Conservation (phyloP, 2,888 invertebrate genomes). For the Chrysolina americana region DNA sequence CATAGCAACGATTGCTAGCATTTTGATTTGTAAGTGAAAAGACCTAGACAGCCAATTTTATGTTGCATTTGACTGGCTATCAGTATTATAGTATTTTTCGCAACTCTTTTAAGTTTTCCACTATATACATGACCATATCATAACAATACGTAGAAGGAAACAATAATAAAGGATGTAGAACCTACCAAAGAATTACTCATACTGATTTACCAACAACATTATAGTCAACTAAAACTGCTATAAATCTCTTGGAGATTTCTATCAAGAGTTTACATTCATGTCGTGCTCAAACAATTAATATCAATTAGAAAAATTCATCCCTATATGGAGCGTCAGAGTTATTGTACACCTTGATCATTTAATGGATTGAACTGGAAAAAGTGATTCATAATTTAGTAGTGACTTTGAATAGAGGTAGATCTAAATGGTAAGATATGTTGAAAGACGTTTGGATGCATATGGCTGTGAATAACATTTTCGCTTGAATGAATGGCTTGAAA, state of each 20-base stretch:
- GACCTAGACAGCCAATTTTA: no score
- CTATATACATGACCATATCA: no score
- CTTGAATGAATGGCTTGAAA: background rate
- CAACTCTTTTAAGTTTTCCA: no score
- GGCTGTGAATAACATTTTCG: background rate
- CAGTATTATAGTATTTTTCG: no score
- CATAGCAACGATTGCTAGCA: no score
- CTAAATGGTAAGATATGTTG: constrained; percentile 2
- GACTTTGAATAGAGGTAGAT: constrained; percentile 5
- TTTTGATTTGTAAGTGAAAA: no score
- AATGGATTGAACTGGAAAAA: constrained; percentile 11
- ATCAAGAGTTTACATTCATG: constrained; percentile 41
- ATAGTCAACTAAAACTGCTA: constrained; percentile 13
- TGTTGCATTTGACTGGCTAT: no score
- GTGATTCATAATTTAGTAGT: constrained; percentile 30
- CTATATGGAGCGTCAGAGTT: constrained; percentile 39
- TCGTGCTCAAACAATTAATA: constrained; percentile 47
- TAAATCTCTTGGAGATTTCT: constrained; percentile 40
- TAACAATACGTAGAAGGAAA: background rate
- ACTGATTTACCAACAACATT: background rate
- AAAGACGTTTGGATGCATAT: background rate
- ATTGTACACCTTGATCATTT: constrained; percentile 42
- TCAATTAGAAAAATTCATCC: constrained; percentile 43
- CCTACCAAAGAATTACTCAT: background rate
- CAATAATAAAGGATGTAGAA: background rate